Conservation (phyloP, 2,113 vertebrate species). For the Corynorhinus townsendii region DNA sequence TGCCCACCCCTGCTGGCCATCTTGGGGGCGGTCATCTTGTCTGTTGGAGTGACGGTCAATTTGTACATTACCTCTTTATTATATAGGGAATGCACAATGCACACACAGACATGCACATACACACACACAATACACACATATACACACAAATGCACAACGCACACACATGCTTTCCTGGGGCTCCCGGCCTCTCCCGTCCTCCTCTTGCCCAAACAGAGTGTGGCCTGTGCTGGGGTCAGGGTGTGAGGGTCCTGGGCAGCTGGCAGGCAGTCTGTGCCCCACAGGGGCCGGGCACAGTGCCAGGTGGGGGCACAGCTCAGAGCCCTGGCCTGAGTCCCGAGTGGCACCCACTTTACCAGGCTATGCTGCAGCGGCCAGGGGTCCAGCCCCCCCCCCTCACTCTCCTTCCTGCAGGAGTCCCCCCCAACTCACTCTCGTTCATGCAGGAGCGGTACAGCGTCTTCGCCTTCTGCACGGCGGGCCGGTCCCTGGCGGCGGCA, state of each 20-base stretch:
- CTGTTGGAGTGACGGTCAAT: no score
- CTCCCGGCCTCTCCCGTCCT: background rate
- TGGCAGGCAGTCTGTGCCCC: background rate
- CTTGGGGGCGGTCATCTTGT: no score
- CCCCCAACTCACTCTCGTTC: conserved; percentile 89
- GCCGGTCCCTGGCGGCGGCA: conserved; percentile 83
- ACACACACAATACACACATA: background rate
- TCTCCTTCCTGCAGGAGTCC: background rate
- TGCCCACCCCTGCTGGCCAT: no score
- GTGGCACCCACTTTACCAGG: accelerated
- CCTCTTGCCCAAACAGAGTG: background rate
- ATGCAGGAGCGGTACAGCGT: conserved; percentile 94
- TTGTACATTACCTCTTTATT: no score
- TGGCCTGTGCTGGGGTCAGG: background rate
- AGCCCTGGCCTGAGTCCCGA: background rate
- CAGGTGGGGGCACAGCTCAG: accelerated
- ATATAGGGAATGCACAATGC: no score
- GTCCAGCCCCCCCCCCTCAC: no score
- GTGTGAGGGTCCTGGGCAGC: no score
- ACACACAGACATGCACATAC: background rate
- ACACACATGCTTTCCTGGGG: background rate
- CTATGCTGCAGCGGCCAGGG: background rate
- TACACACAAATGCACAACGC: accelerated
- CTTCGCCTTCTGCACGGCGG: conserved; percentile 93
- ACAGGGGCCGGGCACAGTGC: accelerated